These are phyloP conservation scores for Verasper variegatus DNA, from an alignment of 2,113 vertebrate species.

Conservation along the genomic window DNA sequence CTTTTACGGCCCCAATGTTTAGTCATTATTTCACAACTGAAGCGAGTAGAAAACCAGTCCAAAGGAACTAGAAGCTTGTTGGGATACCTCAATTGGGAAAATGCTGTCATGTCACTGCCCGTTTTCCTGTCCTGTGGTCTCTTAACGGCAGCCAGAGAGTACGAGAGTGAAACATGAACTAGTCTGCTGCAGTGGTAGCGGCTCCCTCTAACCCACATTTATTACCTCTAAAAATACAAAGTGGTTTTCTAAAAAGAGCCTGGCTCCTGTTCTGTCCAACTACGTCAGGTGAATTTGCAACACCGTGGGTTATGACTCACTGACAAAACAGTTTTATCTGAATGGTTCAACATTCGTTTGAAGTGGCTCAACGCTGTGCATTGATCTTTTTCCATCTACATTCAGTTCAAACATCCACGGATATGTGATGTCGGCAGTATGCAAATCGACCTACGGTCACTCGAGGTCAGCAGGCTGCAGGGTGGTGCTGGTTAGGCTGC, in stretches of 20 bases:
- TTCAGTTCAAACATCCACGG: background rate
- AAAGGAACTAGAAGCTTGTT: slow-evolving; percentile 34
- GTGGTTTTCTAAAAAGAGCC: slow-evolving; percentile 74
- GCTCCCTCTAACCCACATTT: slow-evolving; percentile 76
- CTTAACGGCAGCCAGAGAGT: slow-evolving; percentile 50
- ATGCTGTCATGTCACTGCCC: slow-evolving; percentile 50
- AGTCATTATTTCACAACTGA: slow-evolving; percentile 11
- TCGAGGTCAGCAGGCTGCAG: slow-evolving; percentile 28
- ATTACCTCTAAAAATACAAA: slow-evolving; percentile 81
- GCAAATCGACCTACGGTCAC: slow-evolving; percentile 33
- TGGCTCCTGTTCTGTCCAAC: slow-evolving; percentile 54
- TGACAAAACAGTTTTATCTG: slow-evolving; percentile 21
- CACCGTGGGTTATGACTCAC: slow-evolving; percentile 22
- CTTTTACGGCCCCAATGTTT: slow-evolving; percentile 8
- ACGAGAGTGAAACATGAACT: slow-evolving; percentile 71
- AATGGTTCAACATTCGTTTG: slow-evolving; percentile 17
- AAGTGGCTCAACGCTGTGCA: background rate
- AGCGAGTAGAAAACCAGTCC: background rate
- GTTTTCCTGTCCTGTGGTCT: slow-evolving; percentile 52
- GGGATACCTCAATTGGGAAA: slow-evolving; percentile 43
- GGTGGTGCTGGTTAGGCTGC: background rate
- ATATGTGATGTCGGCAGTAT: slow-evolving; percentile 13
- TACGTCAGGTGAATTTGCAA: slow-evolving; percentile 63
- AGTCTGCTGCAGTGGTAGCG: slow-evolving; percentile 54
- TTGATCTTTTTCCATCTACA: slow-evolving; percentile 23